Base-by-base conservation (phyloP, 2,113 vertebrate species). In the Saimiri boliviensis region DNA sequence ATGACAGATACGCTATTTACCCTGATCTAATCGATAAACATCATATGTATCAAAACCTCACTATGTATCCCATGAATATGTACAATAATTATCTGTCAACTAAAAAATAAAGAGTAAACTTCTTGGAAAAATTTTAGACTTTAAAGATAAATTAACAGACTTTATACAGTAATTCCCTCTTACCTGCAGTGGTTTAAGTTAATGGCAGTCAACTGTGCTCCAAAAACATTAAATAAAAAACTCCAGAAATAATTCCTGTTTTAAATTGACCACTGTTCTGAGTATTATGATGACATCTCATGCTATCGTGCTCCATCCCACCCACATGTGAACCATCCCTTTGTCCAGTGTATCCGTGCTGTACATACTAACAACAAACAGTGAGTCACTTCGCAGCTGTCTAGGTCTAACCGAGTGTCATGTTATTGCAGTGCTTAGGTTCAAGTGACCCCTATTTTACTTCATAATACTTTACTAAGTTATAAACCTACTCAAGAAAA, bases 401-500 rank as follows among this genome's bases (percentile, higher is more conserved):
- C 71, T 74, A 23, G 10, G 71, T 74, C 71, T 25, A 11, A 42
- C 23, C 3, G n/a, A 74, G 37, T 42, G 40, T 74, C 71, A 74
- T 71, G 23, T 37, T 74, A 25, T 74, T 25, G 12, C 37, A 74
- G 37, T 42, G 21, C 21, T 74, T 74, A n/a, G 19, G 16, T 71
- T 71, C 68, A 74, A 74, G 71, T 74, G 23, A 74, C 37, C 37
- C 23, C 40, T 74, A 42, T 42, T 74, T 74, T 74, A 74, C 37
- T 74, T 42, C 42, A 17, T 76, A 76, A 16, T 16, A 76, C 40
- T 45, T 76, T 45, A 17, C 40, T 76, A 42, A 98, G 97, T 94
- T 98, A 98, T 14, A 96, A 98, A 99, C 96, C 94, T 97, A 97
- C 95, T 98, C 93, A 98, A 98, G 98, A 98, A 98, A 99, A 99